These are phyloP conservation scores for Allacma fusca DNA, from an alignment of 2,888 invertebrate species.

Conservation along the genomic window DNA sequence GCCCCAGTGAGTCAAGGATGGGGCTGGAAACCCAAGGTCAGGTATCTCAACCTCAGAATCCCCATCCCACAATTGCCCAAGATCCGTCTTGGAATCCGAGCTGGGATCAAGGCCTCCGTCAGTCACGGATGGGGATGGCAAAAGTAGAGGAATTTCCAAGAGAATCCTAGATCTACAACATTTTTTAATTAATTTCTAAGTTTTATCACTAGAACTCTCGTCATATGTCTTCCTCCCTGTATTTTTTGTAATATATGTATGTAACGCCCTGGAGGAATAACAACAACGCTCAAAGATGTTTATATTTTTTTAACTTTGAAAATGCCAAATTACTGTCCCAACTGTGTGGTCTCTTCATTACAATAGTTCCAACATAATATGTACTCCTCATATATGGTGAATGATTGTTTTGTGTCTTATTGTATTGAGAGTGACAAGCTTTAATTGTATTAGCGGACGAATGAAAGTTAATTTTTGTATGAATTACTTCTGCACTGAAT, in stretches of 20 bases:
- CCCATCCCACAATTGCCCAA: constrained; percentile 60
- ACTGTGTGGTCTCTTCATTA: background rate
- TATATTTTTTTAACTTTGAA: background rate
- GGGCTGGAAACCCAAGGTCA: constrained; percentile 58
- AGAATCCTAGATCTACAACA: constrained; percentile 33
- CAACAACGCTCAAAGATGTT: constrained; percentile 17
- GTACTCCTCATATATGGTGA: too few relatives aligned
- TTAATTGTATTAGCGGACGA: too few relatives aligned
- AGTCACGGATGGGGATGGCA: constrained; percentile 57
- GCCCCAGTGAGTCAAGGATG: constrained; percentile 47
- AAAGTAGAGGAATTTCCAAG: constrained; percentile 29
- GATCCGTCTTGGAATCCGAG: constrained; percentile 50
- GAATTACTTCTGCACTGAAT: too few relatives aligned
- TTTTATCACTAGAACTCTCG: background rate
- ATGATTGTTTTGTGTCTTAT: too few relatives aligned
- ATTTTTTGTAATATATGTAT: too few relatives aligned
- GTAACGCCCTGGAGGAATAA: background rate
- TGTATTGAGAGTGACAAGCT: too few relatives aligned
- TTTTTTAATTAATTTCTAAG: constrained; percentile 29
- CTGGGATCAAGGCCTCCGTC: constrained; percentile 58
- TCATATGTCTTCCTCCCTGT: too few relatives aligned
- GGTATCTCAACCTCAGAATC: constrained; percentile 58
- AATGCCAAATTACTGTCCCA: constrained; percentile 26
- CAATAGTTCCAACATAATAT: too few relatives aligned
- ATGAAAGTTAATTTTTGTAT: too few relatives aligned